Base-by-base conservation (phyloP, 2,113 vertebrate species). In the Ancistrus triradiatus region DNA sequence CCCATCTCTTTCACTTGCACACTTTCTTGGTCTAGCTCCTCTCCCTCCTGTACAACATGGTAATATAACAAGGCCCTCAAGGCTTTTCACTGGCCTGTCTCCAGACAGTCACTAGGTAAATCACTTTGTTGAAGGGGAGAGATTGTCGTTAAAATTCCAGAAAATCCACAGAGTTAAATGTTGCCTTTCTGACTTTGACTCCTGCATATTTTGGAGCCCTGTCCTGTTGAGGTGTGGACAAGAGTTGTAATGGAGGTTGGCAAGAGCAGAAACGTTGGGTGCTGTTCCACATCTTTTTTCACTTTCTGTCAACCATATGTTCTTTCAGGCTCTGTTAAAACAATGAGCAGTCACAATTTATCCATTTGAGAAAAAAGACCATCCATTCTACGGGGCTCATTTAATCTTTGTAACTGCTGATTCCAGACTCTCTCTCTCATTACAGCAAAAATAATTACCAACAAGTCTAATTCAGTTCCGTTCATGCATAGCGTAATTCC, bases 91-190 rank as follows among this genome's bases (percentile, higher is more conserved):
- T 84, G 85, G 83, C 79, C 49, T 22, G 18, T 38, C 74, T 81
- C 82, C 85, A 85, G 74, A 78, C 81, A 80, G 82, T 86, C 83
- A 86, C 83, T 80, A 76, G 78, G 85, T 70, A 87, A 86, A 86
- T 86, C 84, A 85, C 63, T 79, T 74, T n/a, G n/a, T 64, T 80
- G 73, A 76, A 63, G 52, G 65, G 77, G 71, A 78, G 75, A 72
- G 82, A 81, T 77, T 79, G 73, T 71, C 51, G 56, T 68, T 74
- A 77, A 76, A 81, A 85, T 85, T 85, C 81, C 83, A 73, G 70
- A 78, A 78, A 22, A 81, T 81, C 79, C 76, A 69, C 49, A 72
- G 64, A 50, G 72, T 82, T 77, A 75, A 63, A 72, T 77, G 69
- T 61, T 69, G 59, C 62, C 43, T 70, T 72, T 72, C 28, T 19